Conservation (phyloP, 1,140 invertebrate species). For the Micrasema minimum region DNA sequence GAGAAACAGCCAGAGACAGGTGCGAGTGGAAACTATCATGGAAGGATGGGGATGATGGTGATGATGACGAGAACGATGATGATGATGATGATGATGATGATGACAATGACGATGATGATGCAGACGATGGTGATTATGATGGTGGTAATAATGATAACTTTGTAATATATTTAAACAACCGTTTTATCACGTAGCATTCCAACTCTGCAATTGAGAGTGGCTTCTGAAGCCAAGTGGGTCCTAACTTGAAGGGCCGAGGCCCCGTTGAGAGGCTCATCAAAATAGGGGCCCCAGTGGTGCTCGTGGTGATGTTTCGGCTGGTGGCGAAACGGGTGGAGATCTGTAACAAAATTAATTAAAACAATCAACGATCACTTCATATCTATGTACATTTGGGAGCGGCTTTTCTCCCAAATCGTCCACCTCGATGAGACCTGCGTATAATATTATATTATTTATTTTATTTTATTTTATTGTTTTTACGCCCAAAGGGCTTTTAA, state of each 20-base stretch:
- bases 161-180: too few species aligned
- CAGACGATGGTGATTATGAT: too few species aligned
- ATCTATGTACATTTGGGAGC: not conserved
- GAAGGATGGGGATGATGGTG: too few species aligned
- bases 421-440: not conserved
- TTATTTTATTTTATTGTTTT: too few species aligned
- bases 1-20: too few species aligned
- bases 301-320: slow-evolving; percentile 69
- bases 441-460: not conserved
- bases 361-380: not conserved
- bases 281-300: slow-evolving; percentile 79
- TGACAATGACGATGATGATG: too few species aligned
- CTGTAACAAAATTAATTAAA: slow-evolving; percentile 13
- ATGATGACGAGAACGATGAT: too few species aligned
- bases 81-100: too few species aligned
- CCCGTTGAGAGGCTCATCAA: slow-evolving; percentile 70
- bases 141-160: too few species aligned
- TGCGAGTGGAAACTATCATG: too few species aligned
- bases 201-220: slow-evolving; percentile 82
- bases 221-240: slow-evolving; percentile 81
- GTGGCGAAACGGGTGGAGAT: slow-evolving; percentile 71
- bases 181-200: slow-evolving; percentile 87
- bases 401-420: not conserved
- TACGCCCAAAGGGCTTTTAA: too few species aligned
- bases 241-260: slow-evolving; percentile 67